phyloP scores from a whole-genome alignment of 2,888 invertebrate genomes.

The Pandemis heparana region DNA sequence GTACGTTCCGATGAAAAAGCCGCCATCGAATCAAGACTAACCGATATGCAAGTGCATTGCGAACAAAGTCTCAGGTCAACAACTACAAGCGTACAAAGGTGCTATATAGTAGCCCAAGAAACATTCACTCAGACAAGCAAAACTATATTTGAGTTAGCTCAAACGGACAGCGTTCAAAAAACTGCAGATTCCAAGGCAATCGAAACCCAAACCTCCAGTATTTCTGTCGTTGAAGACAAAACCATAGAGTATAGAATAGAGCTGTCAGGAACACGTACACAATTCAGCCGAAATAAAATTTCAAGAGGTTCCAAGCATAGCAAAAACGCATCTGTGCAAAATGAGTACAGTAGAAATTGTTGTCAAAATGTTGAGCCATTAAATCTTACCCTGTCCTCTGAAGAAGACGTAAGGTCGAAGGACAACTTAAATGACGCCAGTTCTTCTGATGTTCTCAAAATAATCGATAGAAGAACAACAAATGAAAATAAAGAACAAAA shows the following conservation, averaged over 20 bases:
- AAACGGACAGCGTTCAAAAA: conserved; percentile 58
- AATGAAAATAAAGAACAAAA: conserved; percentile 2
- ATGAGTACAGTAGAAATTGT: conserved; percentile 38
- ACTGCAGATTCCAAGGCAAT: conserved; percentile 56
- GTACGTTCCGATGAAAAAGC: neutral
- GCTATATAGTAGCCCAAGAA: conserved; percentile 65
- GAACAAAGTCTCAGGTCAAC: conserved; percentile 35
- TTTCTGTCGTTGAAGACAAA: conserved; percentile 70
- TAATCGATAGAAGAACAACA: conserved; percentile 36
- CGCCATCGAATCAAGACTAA: conserved; percentile 35
- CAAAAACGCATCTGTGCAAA: neutral
- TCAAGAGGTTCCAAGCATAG: neutral
- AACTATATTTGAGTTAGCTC: conserved; percentile 82
- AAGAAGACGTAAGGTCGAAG: conserved; percentile 55
- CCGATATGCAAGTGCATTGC: conserved; percentile 48
- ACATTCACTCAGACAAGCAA: conserved; percentile 86
- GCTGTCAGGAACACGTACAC: conserved; percentile 47
- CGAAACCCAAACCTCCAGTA: conserved; percentile 75
- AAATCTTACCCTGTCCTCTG: conserved; percentile 54
- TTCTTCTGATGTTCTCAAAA: conserved; percentile 53
- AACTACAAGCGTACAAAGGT: conserved; percentile 51
- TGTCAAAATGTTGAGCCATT: conserved; percentile 63
- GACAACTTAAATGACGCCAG: conserved; percentile 51
- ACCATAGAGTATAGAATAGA: conserved; percentile 66
- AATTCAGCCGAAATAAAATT: conserved; percentile 20